These are phyloP conservation scores for Osmoderma eremita DNA, from an alignment of 2,888 invertebrate species.

Conservation along the genomic window DNA sequence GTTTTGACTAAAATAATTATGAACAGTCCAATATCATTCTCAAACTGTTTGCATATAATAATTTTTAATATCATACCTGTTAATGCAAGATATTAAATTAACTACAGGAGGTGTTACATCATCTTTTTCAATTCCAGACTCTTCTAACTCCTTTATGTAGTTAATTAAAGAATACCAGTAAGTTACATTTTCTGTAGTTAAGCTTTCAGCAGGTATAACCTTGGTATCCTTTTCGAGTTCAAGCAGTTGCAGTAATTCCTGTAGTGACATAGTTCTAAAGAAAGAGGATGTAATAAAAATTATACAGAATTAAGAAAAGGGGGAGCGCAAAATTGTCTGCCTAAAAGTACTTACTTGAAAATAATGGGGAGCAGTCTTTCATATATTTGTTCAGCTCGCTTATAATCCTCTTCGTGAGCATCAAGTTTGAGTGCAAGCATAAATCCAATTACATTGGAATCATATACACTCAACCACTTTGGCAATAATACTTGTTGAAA, in stretches of 20 bases:
- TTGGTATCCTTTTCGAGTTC: slow-evolving; percentile 61
- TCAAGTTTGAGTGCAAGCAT: slow-evolving; percentile 81
- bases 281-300: neutral
- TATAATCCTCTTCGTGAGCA: slow-evolving; percentile 71
- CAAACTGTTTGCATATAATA: too few species aligned
- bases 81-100: slow-evolving; percentile 6
- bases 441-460: slow-evolving; percentile 77
- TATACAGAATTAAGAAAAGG: neutral
- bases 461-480: slow-evolving; percentile 79
- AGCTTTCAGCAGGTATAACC: slow-evolving; percentile 65
- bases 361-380: slow-evolving; percentile 67
- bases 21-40: too few species aligned
- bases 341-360: slow-evolving; percentile 65
- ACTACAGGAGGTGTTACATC: neutral
- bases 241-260: slow-evolving; percentile 63
- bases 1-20: too few species aligned
- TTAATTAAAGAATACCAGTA: slow-evolving; percentile 73
- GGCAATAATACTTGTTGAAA: slow-evolving; percentile 70
- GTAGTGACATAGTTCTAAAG: slow-evolving; percentile 52
- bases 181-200: slow-evolving; percentile 68
- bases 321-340: neutral
- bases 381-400: slow-evolving; percentile 68
- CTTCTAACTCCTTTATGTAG: slow-evolving; percentile 64
- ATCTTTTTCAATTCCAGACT: too few species aligned
- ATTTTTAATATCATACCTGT: slow-evolving; percentile 16